A percentile compares a stretch with the other conserved stretches of the same genome.
These are phyloP conservation scores for Hoplostethus mediterraneus DNA, from an alignment of 2,797 vertebrate species.

Conservation along the genomic window DNA sequence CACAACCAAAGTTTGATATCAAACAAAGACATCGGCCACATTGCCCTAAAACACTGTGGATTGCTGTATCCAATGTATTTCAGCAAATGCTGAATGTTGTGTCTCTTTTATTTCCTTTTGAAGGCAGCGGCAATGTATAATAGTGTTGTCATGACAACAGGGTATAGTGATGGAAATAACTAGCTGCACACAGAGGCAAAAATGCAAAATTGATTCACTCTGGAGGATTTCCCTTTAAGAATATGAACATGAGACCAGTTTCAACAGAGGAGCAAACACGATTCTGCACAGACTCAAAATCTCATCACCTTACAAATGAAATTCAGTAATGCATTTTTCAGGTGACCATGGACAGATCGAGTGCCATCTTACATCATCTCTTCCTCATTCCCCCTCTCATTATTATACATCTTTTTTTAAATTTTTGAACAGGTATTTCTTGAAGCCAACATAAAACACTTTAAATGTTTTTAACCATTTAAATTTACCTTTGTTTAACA, in stretches of 20 bases:
- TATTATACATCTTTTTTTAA: not conserved
- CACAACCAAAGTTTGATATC: not conserved
- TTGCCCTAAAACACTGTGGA: conserved; percentile 5
- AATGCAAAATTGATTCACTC: conserved; percentile 68
- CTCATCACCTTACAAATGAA: conserved; percentile 28
- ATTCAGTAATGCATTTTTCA: not conserved
- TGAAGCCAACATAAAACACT: not conserved
- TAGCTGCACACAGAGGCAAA: conserved; percentile 48
- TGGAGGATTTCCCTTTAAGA: conserved; percentile 38
- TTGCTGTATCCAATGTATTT: conserved; percentile 17
- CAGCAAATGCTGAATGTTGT: conserved; percentile 14
- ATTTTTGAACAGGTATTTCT: not conserved
- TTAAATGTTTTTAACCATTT: conserved; percentile 3
- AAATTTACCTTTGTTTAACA: conserved; percentile 5
- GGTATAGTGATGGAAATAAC: conserved; percentile 57
- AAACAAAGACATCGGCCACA: not conserved
- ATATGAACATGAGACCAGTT: conserved; percentile 46
- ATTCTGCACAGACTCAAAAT: conserved; percentile 32
- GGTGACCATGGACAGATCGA: conserved; percentile 5
- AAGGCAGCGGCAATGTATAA: conserved; percentile 56
- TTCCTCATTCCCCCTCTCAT: not conserved
- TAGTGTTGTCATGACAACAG: conserved; percentile 73
- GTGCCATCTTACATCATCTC: not conserved
- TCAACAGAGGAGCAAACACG: conserved; percentile 36
- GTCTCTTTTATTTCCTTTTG: conserved; percentile 35